Evolutionary conservation across 2,113 vertebrate species (phyloP).

Genomic region (Tamias sibiricus): DNA sequence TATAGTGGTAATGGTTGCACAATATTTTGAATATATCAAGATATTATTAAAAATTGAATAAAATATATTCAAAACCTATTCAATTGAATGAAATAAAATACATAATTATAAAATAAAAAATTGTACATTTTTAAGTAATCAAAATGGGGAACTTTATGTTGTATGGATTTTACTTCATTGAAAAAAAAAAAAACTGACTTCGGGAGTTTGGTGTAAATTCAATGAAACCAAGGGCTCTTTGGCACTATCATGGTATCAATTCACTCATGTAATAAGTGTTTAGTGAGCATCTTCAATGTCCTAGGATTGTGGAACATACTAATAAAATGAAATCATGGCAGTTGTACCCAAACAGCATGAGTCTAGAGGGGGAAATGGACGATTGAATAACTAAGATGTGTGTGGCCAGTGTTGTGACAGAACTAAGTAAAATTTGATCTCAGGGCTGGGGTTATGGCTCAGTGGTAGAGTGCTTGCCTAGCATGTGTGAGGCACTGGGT

Average conservation of each 20-base stretch:
- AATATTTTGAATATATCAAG: neutral
- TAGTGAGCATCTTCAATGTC: neutral
- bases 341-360: neutral
- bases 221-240: neutral
- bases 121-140: neutral
- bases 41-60: no score
- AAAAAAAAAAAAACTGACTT: constrained; percentile 11
- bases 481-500: no score
- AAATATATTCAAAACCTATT: no score
- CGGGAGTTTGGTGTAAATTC: neutral
- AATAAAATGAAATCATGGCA: neutral
- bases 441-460: no score
- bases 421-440: neutral
- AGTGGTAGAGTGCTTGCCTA: no score
- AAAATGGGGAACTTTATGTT: neutral
- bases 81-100: no score
- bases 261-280: neutral
- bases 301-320: neutral
- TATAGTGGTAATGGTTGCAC: neutral
- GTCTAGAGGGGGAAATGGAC: neutral
- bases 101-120: neutral
- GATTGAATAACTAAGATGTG: neutral
- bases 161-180: neutral
- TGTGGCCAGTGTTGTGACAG: neutral
- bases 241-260: neutral